Base-by-base conservation (phyloP, 2,113 vertebrate genomes). In the Haplotaxodon microlepis region DNA sequence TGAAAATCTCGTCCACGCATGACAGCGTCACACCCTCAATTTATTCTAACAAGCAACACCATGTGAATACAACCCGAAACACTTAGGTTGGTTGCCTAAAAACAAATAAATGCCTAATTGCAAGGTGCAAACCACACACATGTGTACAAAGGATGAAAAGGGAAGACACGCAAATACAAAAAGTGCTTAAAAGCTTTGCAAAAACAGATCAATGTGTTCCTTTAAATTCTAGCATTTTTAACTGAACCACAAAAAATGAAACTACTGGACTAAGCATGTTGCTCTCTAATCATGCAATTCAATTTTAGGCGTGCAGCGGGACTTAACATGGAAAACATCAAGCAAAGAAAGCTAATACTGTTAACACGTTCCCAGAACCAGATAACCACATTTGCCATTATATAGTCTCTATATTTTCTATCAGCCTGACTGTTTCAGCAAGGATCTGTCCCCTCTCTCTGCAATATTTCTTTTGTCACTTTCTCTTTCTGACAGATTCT, bases 21-120 rank as follows among this genome's bases (percentile, higher is more conserved):
- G 91, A 83, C 84, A 38, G 90, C 82, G 54, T 90, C 89, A 86
- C 86, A 90, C 89, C 88, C 85, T 90, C 89, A 89, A 91, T 94
- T 92, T 92, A 86, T 88, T 90, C 85, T 87, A 90, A 93, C 91
- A 90, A 91, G 93, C 81, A 83, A 71, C 87, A 85, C 84, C 51
- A 92, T 53, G 82, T 83, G 59, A 88, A 80, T 42, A 87, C 87
- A 89, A 90, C 83, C 29, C 13, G 4, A 90, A 88, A 71, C 71
- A 81, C 8, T 17, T 57, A 13, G 1, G 9, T 54, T n/a, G 40
- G 42, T 14, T 36, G 76, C 36, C 73, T 56, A n/a, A 56, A 87
- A 45, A 81, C 54, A 89, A 89, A 86, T 57, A 76, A 80, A 84
- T 8, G 12, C 47, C 71, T 24, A 59, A 47, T n/a, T 2, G 16